phyloP scores from a whole-genome alignment of 2,797 vertebrate genomes.

The Austrolebias charrua region DNA sequence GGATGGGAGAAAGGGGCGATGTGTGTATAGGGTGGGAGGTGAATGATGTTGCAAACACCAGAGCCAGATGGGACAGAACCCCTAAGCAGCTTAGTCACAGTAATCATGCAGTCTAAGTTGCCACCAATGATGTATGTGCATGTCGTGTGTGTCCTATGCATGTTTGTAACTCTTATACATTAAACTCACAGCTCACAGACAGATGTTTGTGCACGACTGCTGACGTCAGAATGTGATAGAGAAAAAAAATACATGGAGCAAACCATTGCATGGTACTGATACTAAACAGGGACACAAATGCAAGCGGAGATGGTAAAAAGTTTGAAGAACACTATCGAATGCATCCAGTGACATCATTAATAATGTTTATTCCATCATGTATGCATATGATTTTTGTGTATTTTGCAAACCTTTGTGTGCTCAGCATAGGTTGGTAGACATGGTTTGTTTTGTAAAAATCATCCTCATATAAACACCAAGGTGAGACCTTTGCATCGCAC shows the following conservation, averaged over 20 bases:
- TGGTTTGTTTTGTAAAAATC: too few species aligned
- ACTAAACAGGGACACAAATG: conserved; percentile 23
- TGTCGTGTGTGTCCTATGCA: conserved; percentile 13
- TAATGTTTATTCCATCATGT: too few species aligned
- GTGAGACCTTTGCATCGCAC: too few species aligned
- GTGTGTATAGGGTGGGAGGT: conserved; percentile 25
- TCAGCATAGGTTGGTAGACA: too few species aligned
- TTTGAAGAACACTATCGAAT: too few species aligned
- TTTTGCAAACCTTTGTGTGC: too few species aligned
- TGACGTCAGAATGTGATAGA: conserved; percentile 29
- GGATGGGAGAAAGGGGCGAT: conserved; percentile 25
- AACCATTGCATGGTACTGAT: conserved; percentile 32
- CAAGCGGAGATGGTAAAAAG: neutral
- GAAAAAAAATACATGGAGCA: conserved; percentile 29
- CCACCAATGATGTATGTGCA: conserved; percentile 67
- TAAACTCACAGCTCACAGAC: conserved; percentile 12
- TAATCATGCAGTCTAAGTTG: conserved; percentile 81
- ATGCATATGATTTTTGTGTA: too few species aligned
- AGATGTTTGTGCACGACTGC: neutral
- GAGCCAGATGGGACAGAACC: conserved; percentile 83
- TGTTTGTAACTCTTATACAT: conserved; percentile 24
- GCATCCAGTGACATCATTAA: too few species aligned
- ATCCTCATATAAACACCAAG: too few species aligned
- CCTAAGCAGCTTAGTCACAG: conserved; percentile 84
- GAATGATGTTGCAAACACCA: conserved; percentile 79